A percentile compares a stretch with the other conserved stretches of the same genome.
phyloP scores from a whole-genome alignment of 2,888 invertebrate genomes.

The Agelastica alni region DNA sequence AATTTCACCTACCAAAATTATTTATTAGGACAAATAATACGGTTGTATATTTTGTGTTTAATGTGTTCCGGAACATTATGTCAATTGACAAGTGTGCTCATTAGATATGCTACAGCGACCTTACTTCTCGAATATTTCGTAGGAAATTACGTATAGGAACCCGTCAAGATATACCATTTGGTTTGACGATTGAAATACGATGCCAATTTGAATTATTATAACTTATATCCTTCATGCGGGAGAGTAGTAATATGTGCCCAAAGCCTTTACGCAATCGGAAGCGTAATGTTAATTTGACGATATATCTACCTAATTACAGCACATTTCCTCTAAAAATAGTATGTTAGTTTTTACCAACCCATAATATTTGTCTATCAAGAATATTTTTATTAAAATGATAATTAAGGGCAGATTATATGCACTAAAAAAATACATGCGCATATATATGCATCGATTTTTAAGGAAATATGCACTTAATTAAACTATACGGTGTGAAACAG shows the following conservation, averaged over 20 bases:
- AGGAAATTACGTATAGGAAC: conserved; percentile 18
- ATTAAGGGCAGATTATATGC: no score
- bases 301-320: not conserved
- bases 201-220: not conserved
- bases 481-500: no score
- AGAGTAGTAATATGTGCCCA: conserved; percentile 2
- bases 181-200: conserved; percentile 17
- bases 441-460: no score
- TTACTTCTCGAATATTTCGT: conserved; percentile 12
- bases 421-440: no score
- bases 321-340: no score
- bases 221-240: conserved; percentile 1
- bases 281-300: conserved; percentile 14
- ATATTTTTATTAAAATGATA: no score
- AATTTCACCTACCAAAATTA: conserved; percentile 16
- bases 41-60: conserved; percentile 20
- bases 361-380: no score
- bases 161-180: conserved; percentile 18
- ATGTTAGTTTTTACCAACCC: no score
- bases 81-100: conserved; percentile 24
- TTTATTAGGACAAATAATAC: conserved; percentile 23
- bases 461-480: no score
- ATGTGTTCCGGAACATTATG: conserved; percentile 29
- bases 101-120: conserved; percentile 21
- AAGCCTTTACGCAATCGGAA: conserved; percentile 1